A percentile compares a stretch with the other conserved stretches of the same genome.
These are phyloP conservation scores for Cynopterus brachyotis DNA, from an alignment of 2,113 vertebrate genomes.

Conservation along the genomic window DNA sequence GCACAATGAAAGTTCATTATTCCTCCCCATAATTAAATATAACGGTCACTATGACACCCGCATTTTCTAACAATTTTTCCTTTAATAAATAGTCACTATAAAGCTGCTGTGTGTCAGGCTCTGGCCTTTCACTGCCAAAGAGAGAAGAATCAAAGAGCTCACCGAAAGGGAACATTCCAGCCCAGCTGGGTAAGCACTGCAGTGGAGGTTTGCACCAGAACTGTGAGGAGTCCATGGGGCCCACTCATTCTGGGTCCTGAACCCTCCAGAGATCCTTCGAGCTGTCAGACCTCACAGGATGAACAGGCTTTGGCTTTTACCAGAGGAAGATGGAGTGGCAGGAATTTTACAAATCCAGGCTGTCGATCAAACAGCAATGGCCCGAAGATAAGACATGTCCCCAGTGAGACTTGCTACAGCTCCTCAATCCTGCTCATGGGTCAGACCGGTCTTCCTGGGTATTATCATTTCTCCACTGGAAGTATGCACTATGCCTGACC, in stretches of 20 bases:
- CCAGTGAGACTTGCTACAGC: rapidly evolving
- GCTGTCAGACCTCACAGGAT: not conserved
- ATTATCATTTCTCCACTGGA: not conserved
- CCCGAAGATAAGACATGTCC: not conserved
- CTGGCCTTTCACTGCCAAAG: not conserved
- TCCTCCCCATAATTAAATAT: no score
- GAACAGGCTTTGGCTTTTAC: not conserved
- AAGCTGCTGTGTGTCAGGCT: not conserved
- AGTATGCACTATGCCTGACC: not conserved
- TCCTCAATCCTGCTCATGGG: not conserved
- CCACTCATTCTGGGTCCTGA: not conserved
- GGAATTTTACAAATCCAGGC: not conserved
- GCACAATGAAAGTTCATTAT: not conserved
- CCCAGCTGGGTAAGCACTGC: not conserved
- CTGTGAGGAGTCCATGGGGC: not conserved
- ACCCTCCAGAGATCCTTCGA: not conserved
- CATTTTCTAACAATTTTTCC: not conserved
- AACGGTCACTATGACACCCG: not conserved
- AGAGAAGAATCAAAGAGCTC: not conserved
- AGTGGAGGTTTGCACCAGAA: not conserved
- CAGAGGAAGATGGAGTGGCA: not conserved
- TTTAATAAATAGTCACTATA: not conserved
- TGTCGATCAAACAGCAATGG: not conserved
- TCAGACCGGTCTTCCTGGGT: not conserved
- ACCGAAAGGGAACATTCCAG: no score